A percentile compares a stretch with the other conserved stretches of the same genome.
Conservation (phyloP, 1,140 invertebrate genomes). For the Stegodyphus dumicola region DNA sequence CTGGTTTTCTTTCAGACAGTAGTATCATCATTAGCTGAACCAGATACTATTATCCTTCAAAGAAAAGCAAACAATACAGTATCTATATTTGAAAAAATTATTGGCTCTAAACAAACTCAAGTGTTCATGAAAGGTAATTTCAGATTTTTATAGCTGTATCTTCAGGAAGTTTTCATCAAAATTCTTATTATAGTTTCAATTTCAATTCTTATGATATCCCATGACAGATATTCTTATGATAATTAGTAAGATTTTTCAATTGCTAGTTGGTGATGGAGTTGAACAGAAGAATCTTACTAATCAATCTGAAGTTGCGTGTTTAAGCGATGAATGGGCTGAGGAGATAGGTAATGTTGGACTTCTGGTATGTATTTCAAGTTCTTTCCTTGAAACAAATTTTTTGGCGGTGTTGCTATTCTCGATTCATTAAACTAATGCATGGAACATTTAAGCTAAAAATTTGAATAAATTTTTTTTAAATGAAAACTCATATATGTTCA, state of each 20-base stretch:
- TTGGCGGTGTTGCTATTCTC: too few species aligned
- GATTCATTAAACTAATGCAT: too few species aligned
- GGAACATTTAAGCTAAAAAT: too few species aligned
- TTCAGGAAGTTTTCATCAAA: not conserved
- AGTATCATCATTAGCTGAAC: slow-evolving; percentile 79
- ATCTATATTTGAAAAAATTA: not conserved
- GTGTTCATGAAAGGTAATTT: slow-evolving; percentile 35
- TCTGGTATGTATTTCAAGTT: slow-evolving; percentile 18
- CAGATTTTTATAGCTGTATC: not conserved
- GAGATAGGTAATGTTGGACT: slow-evolving; percentile 29
- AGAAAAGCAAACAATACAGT: slow-evolving; percentile 3
- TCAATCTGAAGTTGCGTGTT: slow-evolving; percentile 6
- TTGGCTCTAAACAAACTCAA: slow-evolving; percentile 38
- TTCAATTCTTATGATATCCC: not conserved
- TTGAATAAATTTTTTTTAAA: too few species aligned
- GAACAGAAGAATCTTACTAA: not conserved
- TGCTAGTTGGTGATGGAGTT: slow-evolving; percentile 19
- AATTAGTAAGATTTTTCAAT: not conserved
- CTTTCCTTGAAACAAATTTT: too few species aligned
- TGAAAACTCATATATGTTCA: too few species aligned
- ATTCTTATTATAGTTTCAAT: not conserved
- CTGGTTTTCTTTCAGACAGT: slow-evolving; percentile 68
- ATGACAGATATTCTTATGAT: not conserved
- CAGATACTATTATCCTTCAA: slow-evolving; percentile 75
- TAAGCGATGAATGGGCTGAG: slow-evolving; percentile 18